Base-by-base conservation (phyloP, 2,888 invertebrate genomes). In the Phortica magna region DNA sequence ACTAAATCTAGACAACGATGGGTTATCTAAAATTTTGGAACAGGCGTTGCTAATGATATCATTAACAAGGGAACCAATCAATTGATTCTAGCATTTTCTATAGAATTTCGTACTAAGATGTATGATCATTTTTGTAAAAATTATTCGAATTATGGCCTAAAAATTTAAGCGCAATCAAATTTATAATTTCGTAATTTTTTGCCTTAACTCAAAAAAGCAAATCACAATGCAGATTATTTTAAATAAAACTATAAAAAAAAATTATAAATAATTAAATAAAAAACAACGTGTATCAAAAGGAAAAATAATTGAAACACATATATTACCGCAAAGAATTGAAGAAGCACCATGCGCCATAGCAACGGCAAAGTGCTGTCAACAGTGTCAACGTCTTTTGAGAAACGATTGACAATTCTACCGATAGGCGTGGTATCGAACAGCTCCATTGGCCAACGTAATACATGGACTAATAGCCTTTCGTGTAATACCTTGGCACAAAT, bases 351-450 rank as follows among this genome's bases (percentile, higher is more conserved):
- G 78, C 91, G 89, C 82, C 91, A 87, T 73, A 90, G 87, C 74
- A 83, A 74, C 78, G 94, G 94, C 82, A 95, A 89, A 77, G 90
- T 89, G 84, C 92, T 93, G 90, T 95, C 95, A 88, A 94, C 87
- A 67, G 92, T 90, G 89, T 94, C 93, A 82, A 94, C 90, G 88
- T 95, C 95, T 87, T 93, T 93, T 77, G 94, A 93, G 89, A 94
- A 95, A 79, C 95, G 93, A 91, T 94, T 94, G 68, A 96, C 93
- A 84, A 96, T 94, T 85, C 96, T 93, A 90, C 96, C 96, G 83
- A 94, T 84, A 55, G 96, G 96, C 76, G 96, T 96, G 83, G 95
- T 95, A 91, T 96, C 96, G 93, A 95, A 96, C 92, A 95, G 94
- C 88, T 94, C 93, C 93, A 96, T 94, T 68, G 96, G 95, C 85